phyloP scores from a whole-genome alignment of 2,888 invertebrate species.

The Pemphredon lugubris region DNA sequence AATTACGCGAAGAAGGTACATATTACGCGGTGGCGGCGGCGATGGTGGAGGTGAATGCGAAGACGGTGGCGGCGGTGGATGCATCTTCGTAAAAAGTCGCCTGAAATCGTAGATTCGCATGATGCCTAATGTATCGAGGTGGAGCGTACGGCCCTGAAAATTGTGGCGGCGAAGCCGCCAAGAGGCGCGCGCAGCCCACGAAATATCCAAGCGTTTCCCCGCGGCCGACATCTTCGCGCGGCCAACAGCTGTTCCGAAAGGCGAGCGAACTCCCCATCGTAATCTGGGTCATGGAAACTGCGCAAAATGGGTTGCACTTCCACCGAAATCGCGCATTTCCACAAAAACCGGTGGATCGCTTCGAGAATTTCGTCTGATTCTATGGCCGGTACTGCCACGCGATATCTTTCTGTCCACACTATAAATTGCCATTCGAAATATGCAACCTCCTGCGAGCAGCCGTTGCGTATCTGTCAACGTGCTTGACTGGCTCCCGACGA shows the following conservation, averaged over 20 bases:
- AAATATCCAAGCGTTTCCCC: constrained; percentile 77
- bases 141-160: constrained; percentile 73
- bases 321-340: constrained; percentile 47
- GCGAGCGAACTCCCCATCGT: constrained; percentile 79
- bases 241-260: constrained; percentile 80
- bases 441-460: constrained; percentile 59
- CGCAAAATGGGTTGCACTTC: constrained; percentile 73
- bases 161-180: constrained; percentile 78
- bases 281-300: constrained; percentile 81
- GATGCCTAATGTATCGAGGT: constrained; percentile 45
- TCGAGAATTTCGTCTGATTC: constrained; percentile 46
- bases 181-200: constrained; percentile 77
- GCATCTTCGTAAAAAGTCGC: too few species aligned
- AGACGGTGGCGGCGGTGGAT: too few species aligned
- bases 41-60: too few species aligned
- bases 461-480: constrained; percentile 73
- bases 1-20: too few species aligned
- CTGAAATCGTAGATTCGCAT: constrained; percentile 34
- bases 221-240: constrained; percentile 77
- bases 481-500: constrained; percentile 73
- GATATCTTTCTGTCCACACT: constrained; percentile 40
- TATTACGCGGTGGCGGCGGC: too few species aligned
- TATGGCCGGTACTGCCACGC: constrained; percentile 28
- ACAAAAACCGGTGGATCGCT: constrained; percentile 33
- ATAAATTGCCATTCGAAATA: constrained; percentile 59